phyloP scores from a whole-genome alignment of 30 jellyfish, hydroid and myxozoan species.

The Cassiopea xamachana region DNA sequence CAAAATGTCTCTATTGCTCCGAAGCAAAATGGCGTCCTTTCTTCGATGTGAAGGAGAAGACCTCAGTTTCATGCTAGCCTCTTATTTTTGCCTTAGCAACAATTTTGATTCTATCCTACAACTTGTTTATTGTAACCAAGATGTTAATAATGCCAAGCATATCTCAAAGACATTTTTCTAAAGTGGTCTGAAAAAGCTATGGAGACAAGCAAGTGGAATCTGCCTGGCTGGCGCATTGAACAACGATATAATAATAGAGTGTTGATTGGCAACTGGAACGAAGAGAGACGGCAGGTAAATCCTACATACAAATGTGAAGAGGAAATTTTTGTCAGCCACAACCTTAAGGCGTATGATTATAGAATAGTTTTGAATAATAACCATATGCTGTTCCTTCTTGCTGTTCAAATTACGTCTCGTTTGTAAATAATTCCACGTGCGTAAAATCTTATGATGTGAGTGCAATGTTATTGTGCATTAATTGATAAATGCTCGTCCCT shows the following conservation, averaged over 20 bases:
- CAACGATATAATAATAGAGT: slow-evolving; percentile 79
- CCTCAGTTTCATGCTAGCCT: slow-evolving; percentile 28
- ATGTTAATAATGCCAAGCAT: neutral
- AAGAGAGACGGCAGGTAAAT: slow-evolving; percentile 87
- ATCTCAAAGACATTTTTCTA: neutral
- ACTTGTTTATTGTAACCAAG: slow-evolving; percentile 23
- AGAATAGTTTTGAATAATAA: neutral
- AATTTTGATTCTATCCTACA: neutral
- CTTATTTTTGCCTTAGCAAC: slow-evolving; percentile 33
- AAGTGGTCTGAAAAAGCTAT: slow-evolving; percentile 4
- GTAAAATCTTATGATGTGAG: too few relatives aligned
- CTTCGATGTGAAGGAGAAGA: slow-evolving; percentile 5
- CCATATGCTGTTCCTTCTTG: neutral
- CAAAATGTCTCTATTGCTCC: neutral
- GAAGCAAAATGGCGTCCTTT: neutral
- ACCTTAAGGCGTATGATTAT: neutral
- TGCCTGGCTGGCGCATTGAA: slow-evolving; percentile 99
- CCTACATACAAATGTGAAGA: neutral
- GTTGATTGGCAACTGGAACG: slow-evolving; percentile 97
- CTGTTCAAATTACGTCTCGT: neutral
- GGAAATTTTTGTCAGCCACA: neutral
- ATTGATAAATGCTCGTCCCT: neutral
- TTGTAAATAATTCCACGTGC: too few relatives aligned
- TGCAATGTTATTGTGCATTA: neutral
- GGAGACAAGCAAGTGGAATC: slow-evolving; percentile 68